Evolutionary conservation across 2,797 vertebrate genomes (phyloP).

Genomic region (Borostomias antarcticus): DNA sequence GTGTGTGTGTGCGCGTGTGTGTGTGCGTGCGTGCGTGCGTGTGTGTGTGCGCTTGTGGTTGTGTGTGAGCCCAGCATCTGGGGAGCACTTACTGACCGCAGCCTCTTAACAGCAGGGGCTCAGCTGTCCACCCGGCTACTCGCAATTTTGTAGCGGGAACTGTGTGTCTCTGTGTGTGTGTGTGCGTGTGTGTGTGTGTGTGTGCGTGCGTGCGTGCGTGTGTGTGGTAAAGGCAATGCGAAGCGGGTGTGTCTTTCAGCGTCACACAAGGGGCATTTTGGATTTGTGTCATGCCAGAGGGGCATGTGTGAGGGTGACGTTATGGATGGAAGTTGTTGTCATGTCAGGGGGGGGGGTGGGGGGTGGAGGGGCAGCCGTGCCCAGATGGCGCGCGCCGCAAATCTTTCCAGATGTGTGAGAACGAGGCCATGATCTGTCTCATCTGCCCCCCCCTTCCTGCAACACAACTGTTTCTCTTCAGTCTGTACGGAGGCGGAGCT

Average conservation of each 20-base stretch:
- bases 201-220: conserved; percentile 23
- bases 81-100: conserved; percentile 41
- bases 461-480: not conserved
- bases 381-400: conserved; percentile 55
- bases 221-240: conserved; percentile 51
- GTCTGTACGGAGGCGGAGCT: not conserved
- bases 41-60: not conserved
- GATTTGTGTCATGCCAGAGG: conserved; percentile 45
- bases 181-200: conserved; percentile 12
- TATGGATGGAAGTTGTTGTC: conserved; percentile 2
- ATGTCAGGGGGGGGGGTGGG: conserved; percentile 12
- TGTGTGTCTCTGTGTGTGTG: conserved; percentile 7
- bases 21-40: not conserved
- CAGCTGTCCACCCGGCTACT: conserved; percentile 51
- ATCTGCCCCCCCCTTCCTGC: conserved; percentile 36
- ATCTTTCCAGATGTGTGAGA: conserved; percentile 61
- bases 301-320: not conserved
- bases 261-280: conserved; percentile 22
- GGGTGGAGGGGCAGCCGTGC: conserved; percentile 32
- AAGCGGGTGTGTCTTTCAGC: conserved; percentile 28
- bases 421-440: conserved; percentile 61
- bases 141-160: conserved; percentile 47
- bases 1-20: conserved; percentile 23
- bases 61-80: conserved; percentile 29
- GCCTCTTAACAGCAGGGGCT: conserved; percentile 43